Evolutionary conservation across 2,888 invertebrate genomes (phyloP).

Genomic region (Coecobrya sp.): DNA sequence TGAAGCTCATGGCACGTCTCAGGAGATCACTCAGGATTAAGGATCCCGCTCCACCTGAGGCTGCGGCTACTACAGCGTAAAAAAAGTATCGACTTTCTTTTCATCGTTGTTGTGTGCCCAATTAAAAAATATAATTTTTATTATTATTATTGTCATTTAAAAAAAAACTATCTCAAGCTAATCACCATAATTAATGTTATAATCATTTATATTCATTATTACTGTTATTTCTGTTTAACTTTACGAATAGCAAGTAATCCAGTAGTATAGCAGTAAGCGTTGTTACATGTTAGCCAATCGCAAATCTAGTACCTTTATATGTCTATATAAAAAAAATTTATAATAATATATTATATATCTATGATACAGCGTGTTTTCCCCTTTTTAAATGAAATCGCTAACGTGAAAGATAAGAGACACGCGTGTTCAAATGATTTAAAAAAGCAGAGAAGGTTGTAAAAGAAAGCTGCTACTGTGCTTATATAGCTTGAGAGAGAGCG

Average conservation of each 20-base stretch:
- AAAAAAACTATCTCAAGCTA: slow-evolving; percentile 13
- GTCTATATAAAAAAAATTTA: too few species aligned
- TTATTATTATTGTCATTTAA: background rate
- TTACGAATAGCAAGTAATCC: background rate
- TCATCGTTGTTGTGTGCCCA: slow-evolving; percentile 12
- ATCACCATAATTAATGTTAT: background rate
- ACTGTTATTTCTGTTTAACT: background rate
- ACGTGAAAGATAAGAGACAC: background rate
- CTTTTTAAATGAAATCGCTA: background rate
- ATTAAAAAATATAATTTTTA: slow-evolving; percentile 1
- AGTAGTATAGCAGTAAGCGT: background rate
- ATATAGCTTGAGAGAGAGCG: background rate
- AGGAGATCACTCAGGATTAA: slow-evolving; percentile 84
- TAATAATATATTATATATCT: too few species aligned
- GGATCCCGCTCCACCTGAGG: slow-evolving; percentile 81
- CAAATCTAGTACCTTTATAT: too few species aligned
- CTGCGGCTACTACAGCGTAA: slow-evolving; percentile 69
- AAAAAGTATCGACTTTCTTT: background rate
- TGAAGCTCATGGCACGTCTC: slow-evolving; percentile 83
- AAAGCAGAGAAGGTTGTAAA: background rate
- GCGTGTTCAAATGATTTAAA: too few species aligned
- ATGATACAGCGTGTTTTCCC: too few species aligned
- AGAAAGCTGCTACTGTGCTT: background rate
- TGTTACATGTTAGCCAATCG: too few species aligned
- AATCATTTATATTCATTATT: background rate